Conservation (phyloP, 2,797 vertebrate species). For the Fundulus diaphanus region DNA sequence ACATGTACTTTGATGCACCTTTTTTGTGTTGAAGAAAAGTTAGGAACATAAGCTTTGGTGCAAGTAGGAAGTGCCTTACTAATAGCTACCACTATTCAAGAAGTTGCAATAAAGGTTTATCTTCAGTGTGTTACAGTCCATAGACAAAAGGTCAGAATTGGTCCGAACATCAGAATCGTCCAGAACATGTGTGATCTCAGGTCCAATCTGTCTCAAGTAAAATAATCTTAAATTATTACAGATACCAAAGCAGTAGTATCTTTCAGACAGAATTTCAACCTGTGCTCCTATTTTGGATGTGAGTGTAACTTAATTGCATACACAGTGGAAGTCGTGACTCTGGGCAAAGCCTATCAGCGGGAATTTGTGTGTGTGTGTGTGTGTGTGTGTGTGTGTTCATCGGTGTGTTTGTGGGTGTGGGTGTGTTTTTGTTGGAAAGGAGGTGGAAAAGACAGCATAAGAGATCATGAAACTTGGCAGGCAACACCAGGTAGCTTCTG, state of each 20-base stretch:
- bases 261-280: background rate
- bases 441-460: constrained; percentile 44
- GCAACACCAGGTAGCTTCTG: constrained; percentile 67
- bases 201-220: background rate
- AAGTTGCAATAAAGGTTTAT: background rate
- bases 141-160: background rate
- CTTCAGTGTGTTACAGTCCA: background rate
- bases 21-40: too few species aligned
- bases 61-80: background rate
- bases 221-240: background rate
- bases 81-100: background rate
- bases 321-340: background rate
- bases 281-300: background rate
- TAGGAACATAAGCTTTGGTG: background rate
- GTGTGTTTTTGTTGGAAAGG: constrained; percentile 22
- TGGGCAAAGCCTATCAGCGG: constrained; percentile 9
- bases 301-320: background rate
- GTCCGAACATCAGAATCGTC: background rate
- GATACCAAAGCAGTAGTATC: background rate
- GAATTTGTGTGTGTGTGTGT: constrained; percentile 11
- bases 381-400: constrained; percentile 16
- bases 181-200: background rate
- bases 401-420: background rate
- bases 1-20: background rate
- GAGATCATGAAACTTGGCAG: constrained; percentile 62